phyloP scores from a whole-genome alignment of 2,113 vertebrate genomes.

The Promerops cafer region DNA sequence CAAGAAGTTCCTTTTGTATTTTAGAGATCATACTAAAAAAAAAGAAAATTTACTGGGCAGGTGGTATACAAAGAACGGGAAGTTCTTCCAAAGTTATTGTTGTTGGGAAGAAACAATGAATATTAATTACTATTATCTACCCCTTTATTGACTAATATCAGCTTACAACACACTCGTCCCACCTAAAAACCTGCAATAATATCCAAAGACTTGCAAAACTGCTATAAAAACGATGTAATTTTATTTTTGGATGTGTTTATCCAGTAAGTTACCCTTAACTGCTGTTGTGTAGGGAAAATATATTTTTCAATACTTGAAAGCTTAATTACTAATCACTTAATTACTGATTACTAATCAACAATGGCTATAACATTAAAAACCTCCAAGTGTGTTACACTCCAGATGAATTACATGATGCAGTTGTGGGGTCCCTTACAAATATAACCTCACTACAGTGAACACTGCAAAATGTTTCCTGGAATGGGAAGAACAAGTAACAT shows the following conservation, averaged over 20 bases:
- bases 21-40: neutral
- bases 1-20: neutral
- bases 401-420: neutral
- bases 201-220: neutral
- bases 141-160: constrained; percentile 27
- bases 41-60: neutral
- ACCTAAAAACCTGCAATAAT: neutral
- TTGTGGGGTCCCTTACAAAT: neutral
- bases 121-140: neutral
- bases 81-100: neutral
- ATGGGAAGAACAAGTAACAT: neutral
- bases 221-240: neutral
- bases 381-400: neutral
- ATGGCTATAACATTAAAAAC: neutral
- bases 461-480: constrained; percentile 6
- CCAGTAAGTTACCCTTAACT: constrained; percentile 1
- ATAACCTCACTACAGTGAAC: neutral
- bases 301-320: constrained; percentile 18
- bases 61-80: neutral
- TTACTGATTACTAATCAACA: constrained; percentile 40
- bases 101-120: neutral
- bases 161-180: neutral
- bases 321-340: constrained; percentile 45
- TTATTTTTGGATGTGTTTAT: neutral
- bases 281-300: constrained; percentile 1